phyloP scores from a whole-genome alignment of 2,797 vertebrate species.

The Hylomyscus alleni region DNA sequence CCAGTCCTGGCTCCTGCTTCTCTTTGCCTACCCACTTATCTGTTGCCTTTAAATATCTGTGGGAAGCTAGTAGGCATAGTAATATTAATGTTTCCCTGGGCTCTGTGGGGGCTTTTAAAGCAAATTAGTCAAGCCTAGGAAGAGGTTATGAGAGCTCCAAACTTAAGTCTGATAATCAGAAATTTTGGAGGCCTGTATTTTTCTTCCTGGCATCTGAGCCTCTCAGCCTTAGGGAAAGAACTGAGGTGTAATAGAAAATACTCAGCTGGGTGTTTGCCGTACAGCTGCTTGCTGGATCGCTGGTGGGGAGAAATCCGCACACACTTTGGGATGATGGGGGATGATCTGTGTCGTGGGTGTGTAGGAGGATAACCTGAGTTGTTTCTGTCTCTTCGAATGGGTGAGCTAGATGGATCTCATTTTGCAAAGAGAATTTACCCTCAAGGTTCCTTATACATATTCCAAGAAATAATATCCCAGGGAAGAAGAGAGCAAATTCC shows the following conservation, averaged over 20 bases:
- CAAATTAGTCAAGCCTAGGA: background rate
- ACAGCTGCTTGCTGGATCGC: background rate
- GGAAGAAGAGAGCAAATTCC: conserved; percentile 38
- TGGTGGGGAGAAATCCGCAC: background rate
- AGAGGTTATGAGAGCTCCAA: background rate
- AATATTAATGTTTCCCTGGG: background rate
- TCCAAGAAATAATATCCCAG: conserved; percentile 19
- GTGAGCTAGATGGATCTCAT: background rate
- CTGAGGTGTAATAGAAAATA: background rate
- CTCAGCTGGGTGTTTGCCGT: background rate
- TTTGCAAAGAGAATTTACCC: conserved; percentile 47
- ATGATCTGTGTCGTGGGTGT: background rate
- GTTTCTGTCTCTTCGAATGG: background rate
- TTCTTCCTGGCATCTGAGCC: background rate
- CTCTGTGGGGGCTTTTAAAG: background rate
- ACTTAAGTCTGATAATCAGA: background rate
- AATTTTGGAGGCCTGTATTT: background rate
- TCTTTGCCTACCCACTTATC: background rate
- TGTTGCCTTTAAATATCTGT: background rate
- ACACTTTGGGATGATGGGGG: background rate
- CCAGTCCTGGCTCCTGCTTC: background rate
- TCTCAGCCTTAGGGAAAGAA: background rate
- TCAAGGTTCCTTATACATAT: conserved; percentile 44
- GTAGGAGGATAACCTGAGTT: background rate
- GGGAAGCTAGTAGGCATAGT: background rate